Percentiles rank a stretch among this genome's conserved stretches.
Evolutionary conservation across 2,888 invertebrate species (phyloP).

Genomic region (Boloria selene): DNA sequence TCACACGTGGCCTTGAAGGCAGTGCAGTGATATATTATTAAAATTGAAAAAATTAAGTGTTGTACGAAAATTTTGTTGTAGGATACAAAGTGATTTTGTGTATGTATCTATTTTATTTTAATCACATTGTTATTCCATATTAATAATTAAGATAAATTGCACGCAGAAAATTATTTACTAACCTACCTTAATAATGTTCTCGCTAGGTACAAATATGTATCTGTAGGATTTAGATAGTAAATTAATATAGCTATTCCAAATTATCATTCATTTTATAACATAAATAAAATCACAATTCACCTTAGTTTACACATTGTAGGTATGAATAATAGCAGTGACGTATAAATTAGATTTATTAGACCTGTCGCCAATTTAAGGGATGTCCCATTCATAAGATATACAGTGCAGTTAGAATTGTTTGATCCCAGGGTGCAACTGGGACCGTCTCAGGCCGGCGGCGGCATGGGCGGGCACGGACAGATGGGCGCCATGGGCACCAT

Average conservation of each 20-base stretch:
- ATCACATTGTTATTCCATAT: not conserved
- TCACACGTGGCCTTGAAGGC: conserved; percentile 40
- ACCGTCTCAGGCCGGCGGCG: conserved; percentile 60
- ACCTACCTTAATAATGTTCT: not conserved
- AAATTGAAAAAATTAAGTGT: conserved; percentile 4
- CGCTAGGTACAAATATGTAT: too few relatives aligned
- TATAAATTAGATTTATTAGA: too few relatives aligned
- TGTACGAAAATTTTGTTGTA: conserved; percentile 1
- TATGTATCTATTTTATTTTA: not conserved
- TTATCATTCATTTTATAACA: too few relatives aligned
- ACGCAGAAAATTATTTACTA: not conserved
- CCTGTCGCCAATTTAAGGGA: too few relatives aligned
- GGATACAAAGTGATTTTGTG: conserved; percentile 2
- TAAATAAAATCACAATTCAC: too few relatives aligned
- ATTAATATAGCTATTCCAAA: too few relatives aligned
- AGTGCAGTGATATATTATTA: conserved; percentile 24
- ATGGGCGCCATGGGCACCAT: conserved; percentile 62
- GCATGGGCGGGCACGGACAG: conserved; percentile 62
- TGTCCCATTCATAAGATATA: not conserved
- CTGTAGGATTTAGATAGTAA: too few relatives aligned
- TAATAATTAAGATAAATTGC: not conserved
- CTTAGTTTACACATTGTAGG: too few relatives aligned
- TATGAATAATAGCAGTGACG: too few relatives aligned
- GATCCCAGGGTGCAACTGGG: conserved; percentile 67
- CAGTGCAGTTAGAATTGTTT: conserved; percentile 31